phyloP scores from a whole-genome alignment of 2,113 vertebrate species.

The Melanostigma gelatinosum region DNA sequence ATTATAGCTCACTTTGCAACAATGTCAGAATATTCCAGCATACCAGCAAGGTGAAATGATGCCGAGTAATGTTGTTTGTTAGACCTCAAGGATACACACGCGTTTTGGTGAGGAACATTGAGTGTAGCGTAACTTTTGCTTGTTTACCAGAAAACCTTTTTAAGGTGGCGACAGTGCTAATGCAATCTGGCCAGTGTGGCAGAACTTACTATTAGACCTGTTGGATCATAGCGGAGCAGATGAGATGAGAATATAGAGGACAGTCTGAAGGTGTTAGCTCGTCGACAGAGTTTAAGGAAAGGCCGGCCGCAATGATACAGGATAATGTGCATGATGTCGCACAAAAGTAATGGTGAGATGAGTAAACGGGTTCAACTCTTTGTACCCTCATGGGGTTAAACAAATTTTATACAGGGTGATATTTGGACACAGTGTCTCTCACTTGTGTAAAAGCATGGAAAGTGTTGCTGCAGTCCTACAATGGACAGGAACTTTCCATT shows the following conservation, averaged over 20 bases:
- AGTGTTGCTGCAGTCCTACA: slow-evolving; percentile 60
- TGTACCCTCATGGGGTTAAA: slow-evolving; percentile 53
- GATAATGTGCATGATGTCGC: not conserved
- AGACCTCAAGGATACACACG: not conserved
- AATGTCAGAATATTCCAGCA: not conserved
- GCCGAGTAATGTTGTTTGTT: not conserved
- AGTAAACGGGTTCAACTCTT: not conserved
- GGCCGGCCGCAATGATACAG: not conserved
- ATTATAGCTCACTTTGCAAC: not conserved
- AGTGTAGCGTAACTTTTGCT: not conserved
- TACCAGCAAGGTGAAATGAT: not conserved
- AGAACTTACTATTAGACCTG: not conserved
- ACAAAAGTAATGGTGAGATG: not conserved
- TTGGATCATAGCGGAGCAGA: slow-evolving; percentile 1
- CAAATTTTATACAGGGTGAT: slow-evolving; percentile 29
- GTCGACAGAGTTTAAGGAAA: slow-evolving; percentile 1
- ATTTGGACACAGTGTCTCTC: slow-evolving; percentile 46
- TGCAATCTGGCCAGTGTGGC: not conserved
- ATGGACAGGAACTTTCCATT: slow-evolving; percentile 76
- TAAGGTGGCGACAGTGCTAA: not conserved
- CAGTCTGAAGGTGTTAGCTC: not conserved
- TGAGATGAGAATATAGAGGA: slow-evolving; percentile 13
- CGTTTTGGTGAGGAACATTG: not conserved
- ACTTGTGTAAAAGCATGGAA: slow-evolving; percentile 65
- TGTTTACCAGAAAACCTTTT: not conserved